Conservation (phyloP, 23 tunicate genomes). For the Styela clava region DNA sequence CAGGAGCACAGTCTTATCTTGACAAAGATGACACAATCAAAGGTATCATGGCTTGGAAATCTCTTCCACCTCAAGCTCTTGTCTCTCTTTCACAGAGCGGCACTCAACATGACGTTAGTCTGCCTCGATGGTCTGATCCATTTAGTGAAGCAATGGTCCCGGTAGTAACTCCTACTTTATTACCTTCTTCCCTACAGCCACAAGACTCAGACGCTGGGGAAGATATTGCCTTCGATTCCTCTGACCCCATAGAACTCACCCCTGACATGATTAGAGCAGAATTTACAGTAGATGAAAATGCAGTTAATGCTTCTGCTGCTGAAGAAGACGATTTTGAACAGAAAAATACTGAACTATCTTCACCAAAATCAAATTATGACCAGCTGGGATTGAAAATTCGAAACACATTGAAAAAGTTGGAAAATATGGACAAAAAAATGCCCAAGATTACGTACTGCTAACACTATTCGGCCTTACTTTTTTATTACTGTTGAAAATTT, state of each 20-base stretch:
- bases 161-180: slow-evolving; percentile 24
- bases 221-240: background rate
- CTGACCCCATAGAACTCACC: slow-evolving; percentile 22
- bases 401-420: slow-evolving; percentile 18
- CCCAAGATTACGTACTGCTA: slow-evolving; percentile 5
- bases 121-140: slow-evolving; percentile 52
- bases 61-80: slow-evolving; percentile 67
- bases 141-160: slow-evolving; percentile 74
- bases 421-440: slow-evolving; percentile 18
- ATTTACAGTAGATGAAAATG: slow-evolving; percentile 34
- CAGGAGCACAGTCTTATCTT: slow-evolving; percentile 46
- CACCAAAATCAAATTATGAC: background rate
- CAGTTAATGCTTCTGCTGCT: background rate
- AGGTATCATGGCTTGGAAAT: slow-evolving; percentile 80
- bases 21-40: slow-evolving; percentile 74
- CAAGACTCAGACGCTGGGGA: background rate
- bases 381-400: slow-evolving; percentile 8
- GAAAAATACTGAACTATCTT: background rate
- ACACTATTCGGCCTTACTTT: no score
- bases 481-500: no score
- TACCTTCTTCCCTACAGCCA: slow-evolving; percentile 13
- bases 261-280: slow-evolving; percentile 39
- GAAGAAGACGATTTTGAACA: slow-evolving; percentile 18
- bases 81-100: slow-evolving; percentile 28
- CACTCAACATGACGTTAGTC: background rate